phyloP scores from a whole-genome alignment of 2,113 vertebrate species.

The Periophthalmodon schlosseri region DNA sequence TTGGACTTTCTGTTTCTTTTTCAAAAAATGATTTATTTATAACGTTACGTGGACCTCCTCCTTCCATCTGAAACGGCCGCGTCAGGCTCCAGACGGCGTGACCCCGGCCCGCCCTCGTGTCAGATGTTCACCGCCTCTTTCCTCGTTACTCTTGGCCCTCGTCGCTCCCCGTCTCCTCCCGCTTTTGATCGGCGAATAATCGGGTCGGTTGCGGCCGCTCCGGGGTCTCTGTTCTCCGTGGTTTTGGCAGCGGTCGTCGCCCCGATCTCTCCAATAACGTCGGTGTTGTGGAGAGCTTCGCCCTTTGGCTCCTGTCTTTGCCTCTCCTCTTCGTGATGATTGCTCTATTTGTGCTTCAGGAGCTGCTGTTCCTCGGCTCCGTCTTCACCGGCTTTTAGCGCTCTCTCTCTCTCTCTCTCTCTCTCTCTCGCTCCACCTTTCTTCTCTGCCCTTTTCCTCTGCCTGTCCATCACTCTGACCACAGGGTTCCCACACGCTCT shows the following conservation, averaged over 20 bases:
- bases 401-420: background rate
- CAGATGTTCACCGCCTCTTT: background rate
- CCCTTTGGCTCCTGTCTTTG: conserved; percentile 28
- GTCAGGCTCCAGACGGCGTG: background rate
- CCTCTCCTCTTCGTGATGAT: conserved; percentile 16
- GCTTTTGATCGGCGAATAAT: conserved; percentile 17
- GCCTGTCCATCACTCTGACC: conserved; percentile 11
- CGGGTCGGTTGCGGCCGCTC: conserved; percentile 3
- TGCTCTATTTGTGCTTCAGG: conserved; percentile 32
- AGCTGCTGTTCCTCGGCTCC: conserved; percentile 21
- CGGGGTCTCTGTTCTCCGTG: conserved; percentile 10
- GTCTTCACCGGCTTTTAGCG: background rate
- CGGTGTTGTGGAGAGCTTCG: conserved; percentile 16
- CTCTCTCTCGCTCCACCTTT: background rate
- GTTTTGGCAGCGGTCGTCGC: conserved; percentile 13
- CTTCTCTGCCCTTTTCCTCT: background rate
- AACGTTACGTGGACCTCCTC: no score
- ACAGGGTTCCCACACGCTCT: no score
- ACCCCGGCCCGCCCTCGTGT: background rate
- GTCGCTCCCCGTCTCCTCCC: background rate
- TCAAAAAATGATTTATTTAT: no score
- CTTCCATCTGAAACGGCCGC: background rate
- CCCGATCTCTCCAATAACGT: conserved; percentile 13
- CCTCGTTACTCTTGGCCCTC: background rate
- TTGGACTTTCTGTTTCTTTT: no score